Base-by-base conservation (phyloP, 2,113 vertebrate genomes). In the Climacteris rufus region DNA sequence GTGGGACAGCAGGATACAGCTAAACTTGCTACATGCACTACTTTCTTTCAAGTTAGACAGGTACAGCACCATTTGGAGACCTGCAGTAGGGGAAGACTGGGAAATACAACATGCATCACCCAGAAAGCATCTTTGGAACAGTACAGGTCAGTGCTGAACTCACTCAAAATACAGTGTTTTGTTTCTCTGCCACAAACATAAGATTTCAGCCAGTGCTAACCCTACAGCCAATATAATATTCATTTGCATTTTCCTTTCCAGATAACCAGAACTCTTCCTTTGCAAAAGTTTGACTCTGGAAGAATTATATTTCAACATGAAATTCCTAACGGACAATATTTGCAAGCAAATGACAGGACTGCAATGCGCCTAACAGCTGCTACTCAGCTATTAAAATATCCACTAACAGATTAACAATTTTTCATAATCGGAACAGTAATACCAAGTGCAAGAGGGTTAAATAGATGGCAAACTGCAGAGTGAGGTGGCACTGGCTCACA, bases 1-100 rank as follows among this genome's bases (percentile, higher is more conserved):
- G 2, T 27, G 28, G 28, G 31, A 39, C 71, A 54, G 27, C 63
- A 47, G 19, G 24, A 68, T 23, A 14, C 53, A 66, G 47, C 7
- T 66, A 54, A 61, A 66, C 7, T 37, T 28, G 17, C 44, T 50
- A 7, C 0, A 0, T 10, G 6, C 33, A 45, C 21, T 6, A 5
- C 25, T 78, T 63, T n/a, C 35, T 66, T 50, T n/a, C 45, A 45
- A 35, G 24, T 44, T 30, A 40, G 19, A n/a, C 8, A 50, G 15
- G 28, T 33, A 44, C 3, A 2, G 39, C 25, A 27, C 0, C 1
- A 27, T 50, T 40, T 50, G 35, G 40, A 25, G 52, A 71, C 19
- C 15, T 53, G 18, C 20, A 31, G 20, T 3, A 16, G 6, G 10
- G 8, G 9, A 11, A 35, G 61, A 25, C 7, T 13, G 15, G 61